Evolutionary conservation across 2,113 vertebrate genomes (phyloP), one percentile per base, ranked within the genome.

Genomic region (Xenus cinereus): DNA sequence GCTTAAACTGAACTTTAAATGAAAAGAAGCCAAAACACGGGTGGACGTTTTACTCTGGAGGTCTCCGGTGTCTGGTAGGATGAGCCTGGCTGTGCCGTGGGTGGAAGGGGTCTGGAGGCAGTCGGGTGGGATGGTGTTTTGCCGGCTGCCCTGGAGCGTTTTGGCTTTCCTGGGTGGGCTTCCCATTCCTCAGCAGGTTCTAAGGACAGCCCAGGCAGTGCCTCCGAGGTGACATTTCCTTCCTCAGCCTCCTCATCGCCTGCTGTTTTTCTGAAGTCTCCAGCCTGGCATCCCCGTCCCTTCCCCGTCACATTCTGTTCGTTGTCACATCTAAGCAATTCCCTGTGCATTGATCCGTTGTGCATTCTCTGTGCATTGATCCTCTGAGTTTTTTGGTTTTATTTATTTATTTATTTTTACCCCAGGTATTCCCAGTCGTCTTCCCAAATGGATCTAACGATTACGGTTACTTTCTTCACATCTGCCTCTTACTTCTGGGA

Each of bases 21-120:
- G 5, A 6, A 60, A 77, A 43, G 33, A 23, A 23, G 43, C 7
- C 9, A 30, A 30, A 71, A 26, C 0, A 0, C 14, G 46, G 53
- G 67, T 51, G 15, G 45, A 10, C 5, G 12, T 54, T 54, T 63
- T 28, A 13, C 37, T 72, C 24, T 3, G 18, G 50, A 16, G 71
- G 53, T 43, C 21, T 12, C 6, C 5, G 8, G 51, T 5, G 26
- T 26, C 39, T 56, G 46, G 20, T 27, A 9, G 9, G 24, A 27
- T 6, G 3, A 27, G 23, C 32, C 39, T 32, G 35, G 45, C 78
- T 26, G 24, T 4, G 7, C 51, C 9, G 1, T 4, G 26, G 14
- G 39, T 37, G 14, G 67, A 27, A 4, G 15, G 1, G 6, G 19
- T 4, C 41, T 4, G n/a, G 54, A 37, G 4, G 75, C 27, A 18